Evolutionary conservation across 2,888 invertebrate species (phyloP), one percentile per base, ranked within the genome.

Genomic region (Cynaeus angustus): DNA sequence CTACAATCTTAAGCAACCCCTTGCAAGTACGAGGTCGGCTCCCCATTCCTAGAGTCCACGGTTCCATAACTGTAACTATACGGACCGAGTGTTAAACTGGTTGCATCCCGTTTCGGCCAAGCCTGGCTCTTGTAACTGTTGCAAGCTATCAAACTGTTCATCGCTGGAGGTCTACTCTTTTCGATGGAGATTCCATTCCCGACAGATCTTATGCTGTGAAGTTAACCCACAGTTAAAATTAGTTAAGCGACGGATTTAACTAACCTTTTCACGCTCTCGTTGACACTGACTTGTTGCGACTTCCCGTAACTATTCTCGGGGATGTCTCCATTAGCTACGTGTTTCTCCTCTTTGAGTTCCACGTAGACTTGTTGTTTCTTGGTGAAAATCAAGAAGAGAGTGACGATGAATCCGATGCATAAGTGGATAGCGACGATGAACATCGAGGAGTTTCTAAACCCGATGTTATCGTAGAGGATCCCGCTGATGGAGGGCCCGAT

Each of bases 401-500:
- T 33, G 4, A 84, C 79, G 6, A 86, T 70, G 1, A 87, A 8
- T 80, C 87, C 94, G 82, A 93, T 89, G 71, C 91, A 16, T 1
- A 91, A 74, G 79, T 94, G 92, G 1, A 91, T 85, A 3, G 87
- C 84, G 33, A 92, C 88, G 37, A 95, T 89, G 78, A 94, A 93
- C 81, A 92, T 85, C 0, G 93, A 91, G 0, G 92, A 90, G 74
- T 87, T 87, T 28, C 90, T 83, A 82, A 95, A 95, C 0, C 92
- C 93, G 58, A 92, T 89, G 55, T 85, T 87, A 78, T 94, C 94
- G 77, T 90, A 91, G 0, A 95, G 87, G 43, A 93, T 88, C 0
- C 94, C 94, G 74, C 90, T 90, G 0, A 93, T 86, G 0, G 93
- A 92, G 0, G 94, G 94, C 0, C 95, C 95, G 55, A 94, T 90